Percentiles rank a stretch among this genome's conserved stretches.
Conservation (phyloP, 2,888 invertebrate species). For the Napeogenes sylphis region DNA sequence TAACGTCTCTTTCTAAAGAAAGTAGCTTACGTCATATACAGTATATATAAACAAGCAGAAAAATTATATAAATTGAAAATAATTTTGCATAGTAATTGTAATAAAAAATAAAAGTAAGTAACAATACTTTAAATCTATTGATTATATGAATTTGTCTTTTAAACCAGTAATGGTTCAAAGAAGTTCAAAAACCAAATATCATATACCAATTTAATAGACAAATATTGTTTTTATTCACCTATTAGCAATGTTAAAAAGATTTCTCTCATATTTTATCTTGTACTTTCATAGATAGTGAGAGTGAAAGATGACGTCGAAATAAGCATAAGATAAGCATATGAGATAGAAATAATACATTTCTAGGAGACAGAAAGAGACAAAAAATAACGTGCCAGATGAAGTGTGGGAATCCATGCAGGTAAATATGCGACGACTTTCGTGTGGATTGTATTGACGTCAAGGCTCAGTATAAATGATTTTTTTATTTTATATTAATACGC, state of each 20-base stretch:
- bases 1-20: slow-evolving; percentile 60
- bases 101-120: not conserved
- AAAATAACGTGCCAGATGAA: slow-evolving; percentile 41
- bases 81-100: not conserved
- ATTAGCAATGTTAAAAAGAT: not conserved
- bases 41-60: slow-evolving; percentile 39
- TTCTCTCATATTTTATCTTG: slow-evolving; percentile 43
- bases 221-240: not conserved
- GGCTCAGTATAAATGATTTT: slow-evolving; percentile 22
- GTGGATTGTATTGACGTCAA: slow-evolving; percentile 34
- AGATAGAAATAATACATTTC: slow-evolving; percentile 32
- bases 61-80: slow-evolving; percentile 12
- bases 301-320: slow-evolving; percentile 72
- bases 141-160: not conserved
- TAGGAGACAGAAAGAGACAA: slow-evolving; percentile 41
- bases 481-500: no score
- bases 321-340: slow-evolving; percentile 37
- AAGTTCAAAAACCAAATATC: no score
- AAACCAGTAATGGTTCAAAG: not conserved
- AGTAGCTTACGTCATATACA: slow-evolving; percentile 68
- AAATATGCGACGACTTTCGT: slow-evolving; percentile 54
- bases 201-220: no score
- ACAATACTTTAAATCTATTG: not conserved
- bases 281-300: slow-evolving; percentile 68
- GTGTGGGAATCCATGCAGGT: slow-evolving; percentile 71